These are phyloP conservation scores for Orchestia grillus DNA, from an alignment of 1,140 invertebrate species.

Conservation along the genomic window DNA sequence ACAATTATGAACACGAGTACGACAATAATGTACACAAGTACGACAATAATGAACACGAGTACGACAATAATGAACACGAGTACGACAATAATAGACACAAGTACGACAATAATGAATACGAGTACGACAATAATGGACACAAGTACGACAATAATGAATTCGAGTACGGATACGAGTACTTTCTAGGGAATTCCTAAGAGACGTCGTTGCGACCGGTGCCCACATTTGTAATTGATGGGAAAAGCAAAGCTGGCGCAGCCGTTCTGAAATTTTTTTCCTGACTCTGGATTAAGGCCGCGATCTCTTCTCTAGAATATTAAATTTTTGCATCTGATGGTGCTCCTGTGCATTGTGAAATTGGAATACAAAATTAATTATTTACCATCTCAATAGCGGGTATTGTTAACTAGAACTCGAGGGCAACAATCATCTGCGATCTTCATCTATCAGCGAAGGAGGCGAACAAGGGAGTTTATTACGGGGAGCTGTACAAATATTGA, in stretches of 20 bases:
- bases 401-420: background rate
- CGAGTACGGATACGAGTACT: too few species aligned
- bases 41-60: too few species aligned
- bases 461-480: background rate
- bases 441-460: background rate
- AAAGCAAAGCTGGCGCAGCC: background rate
- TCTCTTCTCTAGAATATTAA: background rate
- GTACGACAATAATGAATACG: too few species aligned
- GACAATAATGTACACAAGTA: too few species aligned
- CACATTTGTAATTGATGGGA: background rate
- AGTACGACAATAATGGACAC: too few species aligned
- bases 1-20: too few species aligned
- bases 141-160: too few species aligned
- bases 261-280: background rate
- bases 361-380: background rate
- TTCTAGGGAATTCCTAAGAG: too few species aligned
- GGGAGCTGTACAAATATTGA: background rate
- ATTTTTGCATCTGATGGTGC: background rate
- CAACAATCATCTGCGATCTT: background rate
- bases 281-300: background rate
- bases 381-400: background rate
- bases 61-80: too few species aligned
- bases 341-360: background rate
- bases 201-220: background rate
- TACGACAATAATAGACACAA: too few species aligned